These are phyloP conservation scores for Sesia bembeciformis DNA, from an alignment of 2,888 invertebrate genomes.

Conservation along the genomic window DNA sequence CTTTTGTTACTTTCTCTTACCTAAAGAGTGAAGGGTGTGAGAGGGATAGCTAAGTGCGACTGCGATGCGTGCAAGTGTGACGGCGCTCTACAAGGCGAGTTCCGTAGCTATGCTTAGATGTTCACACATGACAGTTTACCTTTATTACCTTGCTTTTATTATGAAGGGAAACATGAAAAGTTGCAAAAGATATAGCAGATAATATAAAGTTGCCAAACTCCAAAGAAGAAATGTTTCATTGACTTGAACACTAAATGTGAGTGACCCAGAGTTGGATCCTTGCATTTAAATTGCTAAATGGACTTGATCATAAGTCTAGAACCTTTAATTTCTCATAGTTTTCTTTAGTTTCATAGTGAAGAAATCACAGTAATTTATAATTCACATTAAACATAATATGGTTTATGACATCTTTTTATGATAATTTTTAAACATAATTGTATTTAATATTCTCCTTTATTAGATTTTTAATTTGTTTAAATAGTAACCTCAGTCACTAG, in stretches of 20 bases:
- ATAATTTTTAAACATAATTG: too few relatives aligned
- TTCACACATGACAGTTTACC: constrained; percentile 35
- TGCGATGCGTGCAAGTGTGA: constrained; percentile 37
- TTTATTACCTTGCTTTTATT: constrained; percentile 24
- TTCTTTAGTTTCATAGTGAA: too few relatives aligned
- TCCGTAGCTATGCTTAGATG: constrained; percentile 10
- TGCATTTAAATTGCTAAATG: background rate
- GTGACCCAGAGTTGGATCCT: background rate
- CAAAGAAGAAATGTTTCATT: background rate
- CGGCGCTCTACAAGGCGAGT: constrained; percentile 34
- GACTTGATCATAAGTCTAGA: background rate
- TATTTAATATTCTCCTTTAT: too few relatives aligned
- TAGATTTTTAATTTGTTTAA: too few relatives aligned
- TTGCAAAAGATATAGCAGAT: background rate
- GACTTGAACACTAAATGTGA: background rate
- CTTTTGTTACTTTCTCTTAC: constrained; percentile 73
- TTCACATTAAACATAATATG: too few relatives aligned
- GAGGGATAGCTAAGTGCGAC: constrained; percentile 32
- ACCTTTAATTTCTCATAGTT: too few relatives aligned
- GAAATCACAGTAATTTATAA: too few relatives aligned
- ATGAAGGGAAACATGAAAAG: background rate
- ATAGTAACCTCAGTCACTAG: too few relatives aligned
- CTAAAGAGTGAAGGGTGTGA: constrained; percentile 68
- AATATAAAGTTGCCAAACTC: background rate
- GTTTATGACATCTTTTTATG: too few relatives aligned